Base-by-base conservation (phyloP, 2,113 vertebrate genomes). In the Bos indicus region DNA sequence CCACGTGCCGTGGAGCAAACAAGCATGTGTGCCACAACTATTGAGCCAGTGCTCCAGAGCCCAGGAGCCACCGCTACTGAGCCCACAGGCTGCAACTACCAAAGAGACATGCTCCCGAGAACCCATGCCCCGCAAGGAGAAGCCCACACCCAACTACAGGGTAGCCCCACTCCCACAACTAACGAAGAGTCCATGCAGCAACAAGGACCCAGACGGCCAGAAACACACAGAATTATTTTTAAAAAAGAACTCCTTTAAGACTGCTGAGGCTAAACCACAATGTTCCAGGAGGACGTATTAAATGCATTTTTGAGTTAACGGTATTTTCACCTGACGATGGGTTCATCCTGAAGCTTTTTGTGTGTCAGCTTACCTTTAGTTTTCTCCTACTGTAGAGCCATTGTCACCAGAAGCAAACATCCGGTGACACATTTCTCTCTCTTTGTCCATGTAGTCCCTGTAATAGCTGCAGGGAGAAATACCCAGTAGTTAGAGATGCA, bases 391-490 rank as follows among this genome's bases (percentile, higher is more conserved):
- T 2, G 92, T 17, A 13, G 97, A 85, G 51, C 30, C 48, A 2
- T n/a, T 12, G 3, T 46, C 92, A 48, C 46, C 86, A 19, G 91
- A 0, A 10, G 94, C 85, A 77, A 99, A 99, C 99, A 99, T 99
- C 7, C 98, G 98, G 97, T 95, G 85, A 94, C 98, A 99, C 98
- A 98, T 99, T 52, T 98, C 98, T 40, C 97, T 99, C 97, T 99
- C 97, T 94, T 96, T 97, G 12, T 97, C 92, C 93, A 59, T 0
- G 62, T 98, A 99, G 56, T 98, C 91, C 71, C 25, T 94, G 96
- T 98, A 99, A 87, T 33, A 98, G 12, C 99, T 99, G 98, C 28
- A 95, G 92, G 71, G 14, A 90, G 71, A 87, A 95, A 92, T 3
- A 62, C 30, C 84, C 14, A 23, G 21, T 11, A 9, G 19, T 92